Conservation (phyloP, 1,140 invertebrate species). For the Sarcophaga peregrina region DNA sequence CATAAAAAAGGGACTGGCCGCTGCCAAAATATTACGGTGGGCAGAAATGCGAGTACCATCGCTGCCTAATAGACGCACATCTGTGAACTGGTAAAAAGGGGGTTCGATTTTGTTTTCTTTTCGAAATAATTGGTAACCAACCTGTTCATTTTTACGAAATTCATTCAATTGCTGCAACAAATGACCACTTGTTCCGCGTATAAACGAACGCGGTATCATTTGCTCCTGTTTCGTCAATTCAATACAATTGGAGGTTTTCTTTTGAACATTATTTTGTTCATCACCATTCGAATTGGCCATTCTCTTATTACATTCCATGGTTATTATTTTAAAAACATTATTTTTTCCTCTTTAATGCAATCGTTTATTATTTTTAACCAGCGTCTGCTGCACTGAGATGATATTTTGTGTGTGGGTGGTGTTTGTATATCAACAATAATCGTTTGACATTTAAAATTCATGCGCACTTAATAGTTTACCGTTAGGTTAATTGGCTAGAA, state of each 20-base stretch:
- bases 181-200: slow-evolving; percentile 30
- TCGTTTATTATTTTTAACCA: background rate
- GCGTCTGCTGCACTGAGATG: too few relatives aligned
- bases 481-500: background rate
- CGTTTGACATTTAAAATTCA: background rate
- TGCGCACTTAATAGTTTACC: background rate
- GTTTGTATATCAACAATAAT: background rate
- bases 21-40: slow-evolving; percentile 47
- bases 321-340: background rate
- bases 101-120: background rate
- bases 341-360: background rate
- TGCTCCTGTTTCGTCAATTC: slow-evolving; percentile 23
- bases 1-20: slow-evolving; percentile 46
- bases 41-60: slow-evolving; percentile 43
- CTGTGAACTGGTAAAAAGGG: slow-evolving; percentile 33
- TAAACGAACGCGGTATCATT: slow-evolving; percentile 28
- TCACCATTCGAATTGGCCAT: background rate
- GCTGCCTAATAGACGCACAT: slow-evolving; percentile 37
- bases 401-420: too few relatives aligned
- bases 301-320: background rate
- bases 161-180: slow-evolving; percentile 45
- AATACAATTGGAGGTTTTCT: slow-evolving; percentile 18
- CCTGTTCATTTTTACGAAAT: slow-evolving; percentile 45
- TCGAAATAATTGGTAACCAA: background rate
- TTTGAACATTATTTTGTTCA: background rate